Conservation (phyloP, 2,797 vertebrate genomes). For the Aldrovandia affinis region DNA sequence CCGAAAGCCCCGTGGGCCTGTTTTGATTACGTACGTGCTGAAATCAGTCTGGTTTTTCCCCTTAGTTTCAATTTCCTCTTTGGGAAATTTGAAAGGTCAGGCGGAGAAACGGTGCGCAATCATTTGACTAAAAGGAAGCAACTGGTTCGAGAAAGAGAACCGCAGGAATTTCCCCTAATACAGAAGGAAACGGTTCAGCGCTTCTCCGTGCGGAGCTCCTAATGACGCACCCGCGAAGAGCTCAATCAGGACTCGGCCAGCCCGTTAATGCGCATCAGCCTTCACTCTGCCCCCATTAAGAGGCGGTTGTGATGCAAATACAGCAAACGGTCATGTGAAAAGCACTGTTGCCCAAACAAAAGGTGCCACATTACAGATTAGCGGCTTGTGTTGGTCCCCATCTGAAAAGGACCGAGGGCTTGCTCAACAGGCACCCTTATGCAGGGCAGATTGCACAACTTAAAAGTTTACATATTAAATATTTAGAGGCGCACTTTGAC, state of each 20-base stretch:
- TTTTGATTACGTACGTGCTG: neutral
- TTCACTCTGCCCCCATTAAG: neutral
- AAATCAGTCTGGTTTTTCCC: neutral
- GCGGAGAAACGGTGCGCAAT: neutral
- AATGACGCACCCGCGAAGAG: neutral
- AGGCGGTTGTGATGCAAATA: constrained; percentile 5
- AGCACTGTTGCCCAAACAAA: neutral
- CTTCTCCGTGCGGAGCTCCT: neutral
- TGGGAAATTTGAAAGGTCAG: neutral
- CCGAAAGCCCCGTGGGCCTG: neutral
- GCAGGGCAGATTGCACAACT: neutral
- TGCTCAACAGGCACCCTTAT: neutral
- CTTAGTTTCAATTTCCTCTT: neutral
- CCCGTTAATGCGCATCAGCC: neutral
- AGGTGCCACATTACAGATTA: neutral
- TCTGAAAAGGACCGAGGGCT: neutral
- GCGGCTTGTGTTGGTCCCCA: neutral
- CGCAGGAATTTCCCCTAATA: neutral
- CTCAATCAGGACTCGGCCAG: neutral
- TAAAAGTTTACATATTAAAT: neutral
- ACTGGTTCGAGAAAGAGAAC: neutral
- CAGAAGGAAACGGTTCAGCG: neutral
- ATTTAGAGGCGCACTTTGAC: neutral
- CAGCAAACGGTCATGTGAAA: neutral
- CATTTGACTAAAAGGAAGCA: no score